Base-by-base conservation (phyloP, 2,113 vertebrate species). In the Nibea coibor region DNA sequence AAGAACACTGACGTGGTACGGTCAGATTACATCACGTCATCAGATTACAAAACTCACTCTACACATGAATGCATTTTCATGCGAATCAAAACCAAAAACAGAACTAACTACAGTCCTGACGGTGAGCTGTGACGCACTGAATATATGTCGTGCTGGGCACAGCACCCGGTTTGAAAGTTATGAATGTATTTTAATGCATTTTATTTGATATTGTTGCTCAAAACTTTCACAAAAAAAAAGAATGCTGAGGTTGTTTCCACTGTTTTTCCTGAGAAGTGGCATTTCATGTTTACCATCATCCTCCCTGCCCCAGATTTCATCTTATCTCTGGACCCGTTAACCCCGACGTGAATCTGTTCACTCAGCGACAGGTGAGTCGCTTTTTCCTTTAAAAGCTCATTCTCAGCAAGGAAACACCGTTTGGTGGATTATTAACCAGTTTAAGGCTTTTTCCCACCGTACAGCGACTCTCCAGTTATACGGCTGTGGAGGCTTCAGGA, bases 341-440 rank as follows among this genome's bases (percentile, higher is more conserved):
- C 22, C 22, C 47, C 2, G 2, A 57, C 11, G 43, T 61, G 19
- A 3, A 48, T 48, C 1, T 31, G 7, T 43, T n/a, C 4, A 4
- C 11, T 63, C 35, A 54, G 58, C 43, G 19, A 5, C 2, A 16
- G 28, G 10, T 51, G 11, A 47, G 16, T 26, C 45, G 19, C 24
- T 26, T 26, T 16, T 67, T 62, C 19, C 53, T 5, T 31, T 31
- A 31, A 5, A 31, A 5, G 5, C 45, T 11, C 5, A 12, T 5
- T 14, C 26, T 65, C 39, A 15, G 58, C 22, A 42, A 19, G 73
- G 71, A 17, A 82, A 63, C 75, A 45, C 78, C 28, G 1, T 20
- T 24, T 4, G 19, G 31, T 71, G 9, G 16, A 85, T 70, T 3
- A 83, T 69, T 86, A 82, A 86, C 48, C 0, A 1, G 2, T 74